Base-by-base conservation (phyloP, 2,113 vertebrate species). In the Chascanopsetta lugubris region DNA sequence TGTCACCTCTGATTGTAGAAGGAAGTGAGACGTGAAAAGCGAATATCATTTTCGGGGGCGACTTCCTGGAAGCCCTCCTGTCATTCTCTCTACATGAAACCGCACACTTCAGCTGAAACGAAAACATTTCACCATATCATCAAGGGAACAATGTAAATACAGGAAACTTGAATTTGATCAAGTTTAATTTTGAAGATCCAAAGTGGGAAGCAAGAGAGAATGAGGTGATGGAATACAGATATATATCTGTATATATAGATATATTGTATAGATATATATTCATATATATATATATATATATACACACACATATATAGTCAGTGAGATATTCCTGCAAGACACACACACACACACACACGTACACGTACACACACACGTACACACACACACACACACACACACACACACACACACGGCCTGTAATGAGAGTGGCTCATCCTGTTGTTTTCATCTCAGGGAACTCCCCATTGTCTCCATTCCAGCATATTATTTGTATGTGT, bases 401-500 rank as follows among this genome's bases (percentile, higher is more conserved):
- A 64, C 70, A 61, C 57, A 57, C 71, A 69, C 75, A 66, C 58
- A 46, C 65, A 67, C 72, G 32, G 25, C 4, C 58, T 4, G 40
- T 36, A 30, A 73, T 58, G 64, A 82, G 59, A 43, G 55, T 55
- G n/a, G 75, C 76, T 85, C 88, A 88, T 91, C 90, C 90, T 90
- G 90, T 91, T 91, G 87, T 91, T 90, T 85, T 81, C 70, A 83
- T 79, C 18, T 12, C 70, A 84, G 81, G 85, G 87, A 88, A 87
- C 64, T 88, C 78, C 83, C 84, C 85, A 91, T 91, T 91, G 89
- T 89, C 85, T 85, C 40, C 55, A 69, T 43, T 77, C 47, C 53
- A 64, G 48, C 83, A 77, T 77, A 83, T 87, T 87, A 87, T 89
- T 85, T 90, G 85, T 79, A 83, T 61, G 81, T 80, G 86, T 85